Evolutionary conservation across 2,888 invertebrate species (phyloP).

Genomic region (Ganaspis brasiliensis): DNA sequence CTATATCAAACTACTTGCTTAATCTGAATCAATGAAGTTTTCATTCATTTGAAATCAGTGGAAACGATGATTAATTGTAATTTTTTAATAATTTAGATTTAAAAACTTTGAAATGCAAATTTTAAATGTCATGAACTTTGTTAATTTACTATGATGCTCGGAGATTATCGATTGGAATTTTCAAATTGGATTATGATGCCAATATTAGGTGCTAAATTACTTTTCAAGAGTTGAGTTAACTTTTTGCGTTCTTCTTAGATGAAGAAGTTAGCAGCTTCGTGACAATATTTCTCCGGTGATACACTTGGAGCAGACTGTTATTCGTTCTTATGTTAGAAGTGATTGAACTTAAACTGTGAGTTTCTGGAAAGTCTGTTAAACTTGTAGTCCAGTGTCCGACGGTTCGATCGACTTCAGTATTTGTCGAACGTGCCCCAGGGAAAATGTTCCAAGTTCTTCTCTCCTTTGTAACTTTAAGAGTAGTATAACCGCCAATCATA

Average conservation of each 20-base stretch:
- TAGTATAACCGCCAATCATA: conserved; percentile 30
- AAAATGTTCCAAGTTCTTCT: conserved; percentile 25
- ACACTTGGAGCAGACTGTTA: conserved; percentile 15
- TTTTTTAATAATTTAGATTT: too few relatives aligned
- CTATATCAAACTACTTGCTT: too few relatives aligned
- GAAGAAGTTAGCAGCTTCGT: neutral
- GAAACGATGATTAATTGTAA: too few relatives aligned
- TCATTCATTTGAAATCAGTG: too few relatives aligned
- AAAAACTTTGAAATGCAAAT: too few relatives aligned
- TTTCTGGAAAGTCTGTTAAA: conserved; percentile 35
- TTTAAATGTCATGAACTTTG: too few relatives aligned
- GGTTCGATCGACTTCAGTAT: conserved; percentile 33
- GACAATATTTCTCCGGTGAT: conserved; percentile 18
- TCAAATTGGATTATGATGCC: too few relatives aligned
- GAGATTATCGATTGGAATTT: too few relatives aligned
- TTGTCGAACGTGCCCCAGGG: conserved; percentile 33
- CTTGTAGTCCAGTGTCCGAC: conserved; percentile 32
- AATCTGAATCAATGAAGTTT: too few relatives aligned
- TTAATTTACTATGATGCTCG: too few relatives aligned
- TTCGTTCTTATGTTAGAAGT: conserved; percentile 25
- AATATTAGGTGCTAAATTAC: too few relatives aligned
- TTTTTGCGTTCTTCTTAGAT: neutral
- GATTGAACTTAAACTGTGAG: conserved; percentile 24
- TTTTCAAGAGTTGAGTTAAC: too few relatives aligned
- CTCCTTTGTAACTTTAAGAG: conserved; percentile 17